Conservation (phyloP, 2,888 invertebrate species). For the Argyresthia goedartella region DNA sequence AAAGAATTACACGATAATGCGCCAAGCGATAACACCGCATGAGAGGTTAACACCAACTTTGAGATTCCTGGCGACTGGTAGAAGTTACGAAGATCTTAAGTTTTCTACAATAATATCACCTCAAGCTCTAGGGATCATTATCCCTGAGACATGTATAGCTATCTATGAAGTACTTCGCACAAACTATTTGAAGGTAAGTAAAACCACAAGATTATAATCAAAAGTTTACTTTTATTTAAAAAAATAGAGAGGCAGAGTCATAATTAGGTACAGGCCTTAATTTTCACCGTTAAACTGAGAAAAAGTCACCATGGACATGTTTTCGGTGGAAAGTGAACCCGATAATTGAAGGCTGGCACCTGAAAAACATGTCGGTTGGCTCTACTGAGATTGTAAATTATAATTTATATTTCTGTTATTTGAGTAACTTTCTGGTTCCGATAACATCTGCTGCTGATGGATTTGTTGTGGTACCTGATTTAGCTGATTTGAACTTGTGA, state of each 20-base stretch:
- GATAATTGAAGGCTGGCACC: too few relatives aligned
- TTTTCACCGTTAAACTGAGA: neutral
- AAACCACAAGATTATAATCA: neutral
- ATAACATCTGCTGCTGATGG: neutral
- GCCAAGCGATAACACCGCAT: slow-evolving; percentile 16
- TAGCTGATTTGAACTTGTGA: neutral
- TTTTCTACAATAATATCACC: slow-evolving; percentile 21
- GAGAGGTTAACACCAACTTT: slow-evolving; percentile 18
- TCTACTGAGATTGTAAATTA: neutral
- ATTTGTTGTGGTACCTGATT: neutral
- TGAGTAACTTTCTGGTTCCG: neutral
- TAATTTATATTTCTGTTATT: neutral
- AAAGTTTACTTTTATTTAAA: neutral
- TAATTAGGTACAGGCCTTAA: too few relatives aligned
- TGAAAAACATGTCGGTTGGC: neutral
- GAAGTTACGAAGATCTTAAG: slow-evolving; percentile 21
- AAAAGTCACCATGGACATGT: neutral
- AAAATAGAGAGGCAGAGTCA: neutral
- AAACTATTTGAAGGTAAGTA: slow-evolving; percentile 15
- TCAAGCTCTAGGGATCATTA: slow-evolving; percentile 18
- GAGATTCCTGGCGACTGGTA: slow-evolving; percentile 20
- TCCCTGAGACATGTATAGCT: slow-evolving; percentile 20
- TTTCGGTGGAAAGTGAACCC: neutral
- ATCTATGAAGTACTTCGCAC: slow-evolving; percentile 16
- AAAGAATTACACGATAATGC: slow-evolving; percentile 17